Evolutionary conservation across 2,797 vertebrate species (phyloP).

Genomic region (Cyprinella venusta): DNA sequence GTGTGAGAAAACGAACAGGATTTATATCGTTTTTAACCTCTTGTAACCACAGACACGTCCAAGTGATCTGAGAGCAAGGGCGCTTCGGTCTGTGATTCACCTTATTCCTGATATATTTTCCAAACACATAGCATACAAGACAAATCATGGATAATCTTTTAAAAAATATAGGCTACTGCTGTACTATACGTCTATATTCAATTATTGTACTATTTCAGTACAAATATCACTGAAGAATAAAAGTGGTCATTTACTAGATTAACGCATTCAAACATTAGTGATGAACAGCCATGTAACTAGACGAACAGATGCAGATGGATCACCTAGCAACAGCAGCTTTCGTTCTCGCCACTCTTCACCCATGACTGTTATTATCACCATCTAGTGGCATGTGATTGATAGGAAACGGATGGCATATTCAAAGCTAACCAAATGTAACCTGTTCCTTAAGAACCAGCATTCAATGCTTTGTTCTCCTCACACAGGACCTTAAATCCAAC

Average conservation of each 20-base stretch:
- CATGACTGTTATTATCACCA: constrained; percentile 68
- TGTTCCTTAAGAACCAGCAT: not conserved
- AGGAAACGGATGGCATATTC: not conserved
- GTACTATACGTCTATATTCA: too few species aligned
- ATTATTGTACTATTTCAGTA: not conserved
- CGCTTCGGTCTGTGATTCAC: too few species aligned
- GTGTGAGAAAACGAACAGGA: too few species aligned
- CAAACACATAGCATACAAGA: too few species aligned
- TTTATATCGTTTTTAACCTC: too few species aligned
- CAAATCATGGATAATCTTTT: not conserved
- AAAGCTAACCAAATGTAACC: not conserved
- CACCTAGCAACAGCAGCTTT: constrained; percentile 78
- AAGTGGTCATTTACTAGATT: constrained; percentile 4
- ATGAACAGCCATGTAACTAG: not conserved
- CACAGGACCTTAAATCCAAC: constrained; percentile 8
- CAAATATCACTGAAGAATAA: not conserved
- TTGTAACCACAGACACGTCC: too few species aligned
- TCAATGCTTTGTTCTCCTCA: not conserved
- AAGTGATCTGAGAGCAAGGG: too few species aligned
- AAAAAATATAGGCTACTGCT: not conserved
- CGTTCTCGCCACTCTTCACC: constrained; percentile 51
- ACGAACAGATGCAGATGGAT: constrained; percentile 53
- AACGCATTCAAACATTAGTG: not conserved
- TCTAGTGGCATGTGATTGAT: constrained; percentile 65
- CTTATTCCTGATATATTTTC: not conserved